Base-by-base conservation (phyloP, 2,888 invertebrate genomes). In the Lacanobia oleracea region DNA sequence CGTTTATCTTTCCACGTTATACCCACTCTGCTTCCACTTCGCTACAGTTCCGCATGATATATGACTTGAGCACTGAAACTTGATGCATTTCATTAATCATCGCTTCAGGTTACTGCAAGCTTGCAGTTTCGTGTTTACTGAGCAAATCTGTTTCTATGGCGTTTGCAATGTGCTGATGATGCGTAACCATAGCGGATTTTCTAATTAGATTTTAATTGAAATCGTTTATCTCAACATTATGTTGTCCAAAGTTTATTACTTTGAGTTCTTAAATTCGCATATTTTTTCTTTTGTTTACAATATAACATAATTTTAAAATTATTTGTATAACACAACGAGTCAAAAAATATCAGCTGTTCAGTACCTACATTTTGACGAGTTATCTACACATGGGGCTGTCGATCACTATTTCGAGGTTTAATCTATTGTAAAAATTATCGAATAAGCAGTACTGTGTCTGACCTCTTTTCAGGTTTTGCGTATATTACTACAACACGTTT, bases 1-100 rank as follows among this genome's bases (percentile, higher is more conserved):
- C 62, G 59, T 80, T 80, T 73, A 82, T 78, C 72, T 78, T 69
- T 72, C 45, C 54, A 66, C 50, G 51, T 56, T 72, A 21, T 51
- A 51, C 62, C 23, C 8, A 63, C 57, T 57, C 63, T 61, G 51
- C 67, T 53, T 67, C n/a, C 18, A 66, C 48, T 74, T 50, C 18
- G 51, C 56, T 57, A 57, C 40, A 67, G 67, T 53, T n/a, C 67
- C n/a, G 56, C 10, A 64, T 73, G 66, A 80, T 82, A 59, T 76
- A 72, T 72, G 60, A 63, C 37, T 53, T 33, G 40, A 67, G 40
- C 56, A 54, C 37, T 61, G 54, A n/a, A 72, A 76, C 62, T 66
- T 80, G 67, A 75, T 80, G 76, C 81, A 68, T 54, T 80, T 72
- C 75, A 75, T 80, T 83, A 80, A 83, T 83, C 75, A 83, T 48